Evolutionary conservation across 2,113 vertebrate species (phyloP).

Genomic region (Xenotilapia caudafasciata): DNA sequence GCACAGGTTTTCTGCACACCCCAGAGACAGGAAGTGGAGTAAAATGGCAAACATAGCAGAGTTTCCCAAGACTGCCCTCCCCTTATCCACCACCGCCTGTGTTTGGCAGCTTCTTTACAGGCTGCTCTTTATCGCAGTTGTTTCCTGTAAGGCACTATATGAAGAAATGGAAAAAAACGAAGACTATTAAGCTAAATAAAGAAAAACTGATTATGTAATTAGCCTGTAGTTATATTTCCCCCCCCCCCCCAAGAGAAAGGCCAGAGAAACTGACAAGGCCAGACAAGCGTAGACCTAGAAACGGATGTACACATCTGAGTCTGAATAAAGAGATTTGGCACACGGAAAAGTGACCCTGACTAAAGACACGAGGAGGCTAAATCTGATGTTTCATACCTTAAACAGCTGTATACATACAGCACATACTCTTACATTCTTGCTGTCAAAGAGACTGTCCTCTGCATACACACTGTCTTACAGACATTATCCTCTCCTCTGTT

Average conservation of each 20-base stretch:
- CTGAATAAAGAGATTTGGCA: not conserved
- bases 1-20: constrained; percentile 1
- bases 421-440: not conserved
- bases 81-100: not conserved
- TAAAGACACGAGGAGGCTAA: not conserved
- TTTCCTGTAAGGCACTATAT: not conserved
- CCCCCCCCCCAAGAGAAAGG: not conserved
- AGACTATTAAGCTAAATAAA: not conserved
- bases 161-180: not conserved
- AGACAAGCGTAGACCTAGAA: not conserved
- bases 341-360: not conserved
- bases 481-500: constrained; percentile 10
- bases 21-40: constrained; percentile 39
- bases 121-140: not conserved
- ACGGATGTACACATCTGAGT: not conserved
- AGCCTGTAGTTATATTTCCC: not conserved
- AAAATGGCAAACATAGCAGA: constrained; percentile 20
- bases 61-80: constrained; percentile 33
- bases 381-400: not conserved
- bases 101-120: not conserved
- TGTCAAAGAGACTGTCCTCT: not conserved
- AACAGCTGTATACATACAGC: constrained; percentile 1
- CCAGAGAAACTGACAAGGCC: not conserved
- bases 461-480: not conserved
- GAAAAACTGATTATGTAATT: not conserved